Evolutionary conservation across 2,888 invertebrate genomes (phyloP), one percentile per base, ranked within the genome.

Genomic region (Scrobipalpa atriplicella): DNA sequence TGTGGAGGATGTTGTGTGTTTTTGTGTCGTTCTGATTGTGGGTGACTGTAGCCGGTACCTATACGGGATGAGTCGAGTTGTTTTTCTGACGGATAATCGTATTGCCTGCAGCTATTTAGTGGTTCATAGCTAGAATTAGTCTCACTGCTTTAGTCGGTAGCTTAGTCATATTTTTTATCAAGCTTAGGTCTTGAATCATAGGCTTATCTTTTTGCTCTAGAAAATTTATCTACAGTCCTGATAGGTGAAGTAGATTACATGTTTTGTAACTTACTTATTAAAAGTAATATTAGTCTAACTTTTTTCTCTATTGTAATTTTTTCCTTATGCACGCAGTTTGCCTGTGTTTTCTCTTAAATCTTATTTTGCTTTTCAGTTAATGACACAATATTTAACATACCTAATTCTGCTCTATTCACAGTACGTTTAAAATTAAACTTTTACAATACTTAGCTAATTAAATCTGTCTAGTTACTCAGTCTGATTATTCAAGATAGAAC

Each of bases 1-100:
- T 62, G 62, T 21, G 29, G 21, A 62, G 56, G 69, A 70, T 72
- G 69, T 72, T 19, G n/a, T n/a, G 29, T 18, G 19, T 62, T 62
- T 62, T 62, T 62, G 62, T 62, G 11, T 47, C 29, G 47, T 29
- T 21, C 7, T 18, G 43, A 62, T 62, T 62, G 62, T 21, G 62
- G 47, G 62, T 62, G 58, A 58, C 38, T 58, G 58, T 16, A 47
- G 47, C 43, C 1, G 29, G 29, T 29, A 29, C 29, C 29, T 29
- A 43, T 11, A 10, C 39, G n/a, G 65, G 52, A 63, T 60, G 19
- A 13, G 11, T 16, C 19, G 11, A 19, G 54, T 18, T 54, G 21
- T 18, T 54, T 54, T 54, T 54, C 21, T 21, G 47, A 47, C 8
- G 54, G 21, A 21, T 54, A 54, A 47, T 47, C 16, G n/a, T n/a